Percentiles rank a stretch among this genome's conserved stretches.
Conservation (phyloP, 2,888 invertebrate genomes). For the Eupithecia dodoneata region DNA sequence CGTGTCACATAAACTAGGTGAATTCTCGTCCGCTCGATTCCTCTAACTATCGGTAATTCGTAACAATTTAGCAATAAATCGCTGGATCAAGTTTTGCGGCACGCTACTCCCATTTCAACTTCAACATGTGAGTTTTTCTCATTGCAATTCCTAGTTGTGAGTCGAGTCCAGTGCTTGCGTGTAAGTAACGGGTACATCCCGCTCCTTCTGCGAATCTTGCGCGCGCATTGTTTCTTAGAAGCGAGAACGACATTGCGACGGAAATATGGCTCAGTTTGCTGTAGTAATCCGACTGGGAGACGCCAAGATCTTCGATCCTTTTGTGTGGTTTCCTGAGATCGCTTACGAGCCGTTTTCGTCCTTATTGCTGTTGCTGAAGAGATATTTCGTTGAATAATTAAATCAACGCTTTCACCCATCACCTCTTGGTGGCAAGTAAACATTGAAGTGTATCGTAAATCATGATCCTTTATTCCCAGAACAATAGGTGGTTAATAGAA, state of each 20-base stretch:
- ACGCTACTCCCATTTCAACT: constrained; percentile 74
- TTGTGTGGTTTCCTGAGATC: constrained; percentile 2
- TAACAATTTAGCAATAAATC: constrained; percentile 77
- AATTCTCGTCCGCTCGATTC: constrained; percentile 45
- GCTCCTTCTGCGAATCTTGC: constrained; percentile 78
- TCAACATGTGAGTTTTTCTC: constrained; percentile 77
- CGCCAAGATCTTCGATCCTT: constrained; percentile 71
- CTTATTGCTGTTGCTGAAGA: not conserved
- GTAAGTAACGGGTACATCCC: constrained; percentile 59
- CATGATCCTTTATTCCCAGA: not conserved
- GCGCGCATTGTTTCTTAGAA: constrained; percentile 80
- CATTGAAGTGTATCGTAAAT: not conserved
- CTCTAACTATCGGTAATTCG: constrained; percentile 67
- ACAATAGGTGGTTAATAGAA: not conserved
- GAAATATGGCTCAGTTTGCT: constrained; percentile 66
- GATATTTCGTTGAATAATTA: not conserved
- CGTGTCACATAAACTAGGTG: constrained; percentile 12
- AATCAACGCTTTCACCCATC: not conserved
- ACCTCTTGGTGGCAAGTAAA: not conserved
- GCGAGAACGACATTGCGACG: constrained; percentile 70
- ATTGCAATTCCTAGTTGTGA: constrained; percentile 74
- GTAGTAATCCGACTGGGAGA: constrained; percentile 56
- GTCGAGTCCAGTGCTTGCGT: constrained; percentile 54
- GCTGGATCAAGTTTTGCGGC: constrained; percentile 62
- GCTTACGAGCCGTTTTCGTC: not conserved